Percentiles rank a stretch among this genome's conserved stretches.
phyloP scores from a whole-genome alignment of 2,888 invertebrate genomes.

The Hypolimnas misippus region DNA sequence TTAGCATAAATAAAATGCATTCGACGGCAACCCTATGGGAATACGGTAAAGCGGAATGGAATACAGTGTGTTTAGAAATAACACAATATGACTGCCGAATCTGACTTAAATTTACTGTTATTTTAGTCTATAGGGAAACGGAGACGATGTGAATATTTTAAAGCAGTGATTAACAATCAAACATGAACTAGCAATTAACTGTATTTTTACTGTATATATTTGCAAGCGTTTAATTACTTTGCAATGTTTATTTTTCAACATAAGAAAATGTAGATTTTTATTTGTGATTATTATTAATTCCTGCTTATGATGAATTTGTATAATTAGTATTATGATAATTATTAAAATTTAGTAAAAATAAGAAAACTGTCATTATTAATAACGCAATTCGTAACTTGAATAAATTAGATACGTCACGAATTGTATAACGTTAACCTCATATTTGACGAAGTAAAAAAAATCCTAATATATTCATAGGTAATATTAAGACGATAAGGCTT shows the following conservation, averaged over 20 bases:
- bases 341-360: no score
- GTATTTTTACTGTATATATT: conserved; percentile 2
- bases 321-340: no score
- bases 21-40: conserved; percentile 51
- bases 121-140: conserved; percentile 25
- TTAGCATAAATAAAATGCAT: conserved; percentile 61
- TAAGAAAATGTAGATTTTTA: background rate
- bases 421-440: no score
- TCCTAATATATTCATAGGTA: no score
- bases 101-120: conserved; percentile 34
- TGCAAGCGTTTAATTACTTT: background rate
- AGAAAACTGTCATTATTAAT: no score
- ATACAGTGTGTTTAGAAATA: conserved; percentile 47
- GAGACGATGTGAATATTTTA: conserved; percentile 13
- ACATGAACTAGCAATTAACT: conserved; percentile 5
- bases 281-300: background rate
- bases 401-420: no score
- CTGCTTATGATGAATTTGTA: no score
- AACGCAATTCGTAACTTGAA: no score
- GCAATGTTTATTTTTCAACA: background rate
- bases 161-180: conserved; percentile 9
- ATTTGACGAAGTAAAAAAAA: no score
- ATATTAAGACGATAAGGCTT: background rate
- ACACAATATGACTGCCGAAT: conserved; percentile 34
- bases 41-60: conserved; percentile 43